Evolutionary conservation across 1,140 invertebrate genomes (phyloP), one percentile per base, ranked within the genome.

Genomic region (Aphidius ervi): DNA sequence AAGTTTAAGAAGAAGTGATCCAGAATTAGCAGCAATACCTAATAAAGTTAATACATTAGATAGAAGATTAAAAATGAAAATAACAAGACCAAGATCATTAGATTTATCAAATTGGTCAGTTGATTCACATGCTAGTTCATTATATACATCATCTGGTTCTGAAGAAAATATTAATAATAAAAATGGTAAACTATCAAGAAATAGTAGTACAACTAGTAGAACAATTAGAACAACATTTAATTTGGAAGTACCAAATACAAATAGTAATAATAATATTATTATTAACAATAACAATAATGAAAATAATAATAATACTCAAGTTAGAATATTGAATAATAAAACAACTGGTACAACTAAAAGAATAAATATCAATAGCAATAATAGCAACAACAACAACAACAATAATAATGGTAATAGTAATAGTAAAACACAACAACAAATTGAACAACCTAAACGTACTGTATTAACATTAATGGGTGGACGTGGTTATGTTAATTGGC

Each of bases 41-140:
- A 87, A 84, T 69, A 88, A 90, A 78, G 87, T 89, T 3, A 91
- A 86, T 71, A 93, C 91, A 0, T 76, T 93, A 43, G 90, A 93
- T 74, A 79, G 91, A 47, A 82, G 90, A 68, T 74, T 92, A 20
- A 84, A 87, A 57, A 89, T 93, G 87, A 89, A 92, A 68, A 88
- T 88, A 2, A 88, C 88, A 6, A 78, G 91, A 41, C 92, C 90
- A 1, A 80, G 90, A 37, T 92, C 90, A 6, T 77, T 94, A 42
- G 92, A 95, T 71, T 72, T 94, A 0, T 92, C 90, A 4, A 93
- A 91, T 71, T 91, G 91, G 89, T 93, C 91, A 0, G 91, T 93
- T 1, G 91, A 93, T 70, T 93, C 91, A 0, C 85, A 90, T 61
- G 88, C 90, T 4, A 92, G 90, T 9, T 91, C 89, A 20, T 71